phyloP scores from a whole-genome alignment of 2,113 vertebrate species.

The Parus major region DNA sequence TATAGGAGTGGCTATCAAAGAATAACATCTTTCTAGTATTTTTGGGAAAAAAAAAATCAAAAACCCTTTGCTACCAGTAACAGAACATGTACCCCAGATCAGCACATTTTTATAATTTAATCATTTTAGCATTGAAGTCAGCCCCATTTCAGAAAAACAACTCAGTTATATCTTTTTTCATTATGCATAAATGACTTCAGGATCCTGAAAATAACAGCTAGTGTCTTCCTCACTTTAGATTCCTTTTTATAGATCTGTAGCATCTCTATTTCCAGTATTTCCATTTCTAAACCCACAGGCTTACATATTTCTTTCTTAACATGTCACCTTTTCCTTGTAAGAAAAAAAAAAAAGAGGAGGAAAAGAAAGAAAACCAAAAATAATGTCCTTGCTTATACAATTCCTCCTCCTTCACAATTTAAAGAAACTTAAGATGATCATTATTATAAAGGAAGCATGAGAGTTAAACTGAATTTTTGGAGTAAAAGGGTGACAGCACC shows the following conservation, averaged over 20 bases:
- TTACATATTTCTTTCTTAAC: not conserved
- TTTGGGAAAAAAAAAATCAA: accelerated
- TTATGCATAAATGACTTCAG: not conserved
- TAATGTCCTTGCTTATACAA: not conserved
- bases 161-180: not conserved
- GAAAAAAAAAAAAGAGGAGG: not conserved
- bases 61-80: not conserved
- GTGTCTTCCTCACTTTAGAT: not conserved
- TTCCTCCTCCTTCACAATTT: not conserved
- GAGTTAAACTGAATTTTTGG: not conserved
- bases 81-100: not conserved
- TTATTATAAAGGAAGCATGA: not conserved
- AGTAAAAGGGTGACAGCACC: conserved; percentile 46
- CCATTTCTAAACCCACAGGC: not conserved
- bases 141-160: not conserved
- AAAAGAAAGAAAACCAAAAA: not conserved
- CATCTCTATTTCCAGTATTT: not conserved
- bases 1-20: not conserved
- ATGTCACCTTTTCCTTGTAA: not conserved
- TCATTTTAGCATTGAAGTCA: not conserved
- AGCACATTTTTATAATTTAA: not conserved
- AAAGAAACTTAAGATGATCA: not conserved
- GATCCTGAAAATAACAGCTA: not conserved
- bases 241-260: not conserved
- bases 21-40: not conserved